Conservation (phyloP, 2,888 invertebrate genomes). For the Lasioglossum morio region DNA sequence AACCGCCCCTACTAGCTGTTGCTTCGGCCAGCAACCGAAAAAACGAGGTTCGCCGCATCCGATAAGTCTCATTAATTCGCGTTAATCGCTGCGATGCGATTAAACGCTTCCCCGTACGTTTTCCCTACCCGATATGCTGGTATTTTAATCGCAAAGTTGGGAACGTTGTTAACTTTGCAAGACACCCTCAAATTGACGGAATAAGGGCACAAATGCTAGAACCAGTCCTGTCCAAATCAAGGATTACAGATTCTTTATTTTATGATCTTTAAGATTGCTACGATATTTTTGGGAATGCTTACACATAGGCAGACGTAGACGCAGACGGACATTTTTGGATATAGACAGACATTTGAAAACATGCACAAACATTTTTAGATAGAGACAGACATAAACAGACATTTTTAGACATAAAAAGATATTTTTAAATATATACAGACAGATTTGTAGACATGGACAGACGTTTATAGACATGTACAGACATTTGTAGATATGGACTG, state of each 20-base stretch:
- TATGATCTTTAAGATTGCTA: background rate
- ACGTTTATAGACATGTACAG: no score
- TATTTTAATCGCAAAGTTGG: background rate
- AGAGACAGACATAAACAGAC: no score
- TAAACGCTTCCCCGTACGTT: background rate
- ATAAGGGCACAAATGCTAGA: background rate
- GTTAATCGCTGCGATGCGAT: conserved; percentile 35
- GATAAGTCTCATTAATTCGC: conserved; percentile 60
- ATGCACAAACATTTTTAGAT: no score
- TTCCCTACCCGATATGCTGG: background rate
- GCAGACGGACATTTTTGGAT: no score
- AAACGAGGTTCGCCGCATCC: conserved; percentile 37
- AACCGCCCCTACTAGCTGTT: conserved; percentile 72
- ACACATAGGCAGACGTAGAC: no score
- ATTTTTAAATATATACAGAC: no score
- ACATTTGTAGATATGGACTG: no score
- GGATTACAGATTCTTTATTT: background rate
- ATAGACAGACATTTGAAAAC: no score
- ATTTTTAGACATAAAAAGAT: no score
- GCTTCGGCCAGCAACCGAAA: conserved; percentile 60
- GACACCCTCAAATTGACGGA: background rate
- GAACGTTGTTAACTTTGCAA: background rate
- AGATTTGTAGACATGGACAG: no score
- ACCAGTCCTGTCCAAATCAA: background rate
- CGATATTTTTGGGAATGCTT: background rate